Percentiles rank a stretch among this genome's conserved stretches.
Conservation (phyloP, 2,113 vertebrate species). For the Coryphaenoides rupestris region DNA sequence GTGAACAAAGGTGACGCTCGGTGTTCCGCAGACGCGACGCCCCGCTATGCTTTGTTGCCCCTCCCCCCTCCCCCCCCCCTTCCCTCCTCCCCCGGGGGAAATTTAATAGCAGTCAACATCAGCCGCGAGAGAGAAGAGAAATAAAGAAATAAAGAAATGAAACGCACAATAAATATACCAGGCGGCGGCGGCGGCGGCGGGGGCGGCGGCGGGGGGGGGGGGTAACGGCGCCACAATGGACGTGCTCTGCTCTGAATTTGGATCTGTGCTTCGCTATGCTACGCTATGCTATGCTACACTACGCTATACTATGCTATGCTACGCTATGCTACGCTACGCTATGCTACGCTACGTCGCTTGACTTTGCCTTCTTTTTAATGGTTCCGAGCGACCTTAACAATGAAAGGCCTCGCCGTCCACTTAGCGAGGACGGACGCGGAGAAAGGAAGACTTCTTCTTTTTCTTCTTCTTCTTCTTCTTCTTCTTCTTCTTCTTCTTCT, state of each 20-base stretch:
- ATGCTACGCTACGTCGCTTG: too few relatives aligned
- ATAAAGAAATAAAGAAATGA: constrained; percentile 43
- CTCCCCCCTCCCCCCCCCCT: constrained; percentile 33
- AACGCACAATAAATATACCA: background rate
- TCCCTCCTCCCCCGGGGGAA: constrained; percentile 57
- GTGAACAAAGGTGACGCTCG: constrained; percentile 73
- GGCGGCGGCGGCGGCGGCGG: constrained; percentile 46
- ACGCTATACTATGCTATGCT: too few relatives aligned
- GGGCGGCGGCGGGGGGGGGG: constrained; percentile 47
- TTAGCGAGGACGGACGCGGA: too few relatives aligned
- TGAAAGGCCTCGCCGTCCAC: too few relatives aligned
- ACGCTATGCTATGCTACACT: too few relatives aligned
- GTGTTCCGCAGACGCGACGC: constrained; percentile 66
- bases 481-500: too few relatives aligned
- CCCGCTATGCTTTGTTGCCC: constrained; percentile 68
- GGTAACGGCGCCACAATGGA: too few relatives aligned
- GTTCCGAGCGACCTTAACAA: too few relatives aligned
- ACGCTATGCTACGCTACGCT: too few relatives aligned
- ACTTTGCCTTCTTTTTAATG: too few relatives aligned
- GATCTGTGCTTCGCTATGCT: too few relatives aligned
- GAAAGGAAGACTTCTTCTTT: background rate
- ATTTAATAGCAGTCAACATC: constrained; percentile 74
- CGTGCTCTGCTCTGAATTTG: too few relatives aligned
- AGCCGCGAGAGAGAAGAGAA: constrained; percentile 50
- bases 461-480: constrained; percentile 20